Conservation (phyloP, 2,888 invertebrate genomes). For the Tillus elongatus region DNA sequence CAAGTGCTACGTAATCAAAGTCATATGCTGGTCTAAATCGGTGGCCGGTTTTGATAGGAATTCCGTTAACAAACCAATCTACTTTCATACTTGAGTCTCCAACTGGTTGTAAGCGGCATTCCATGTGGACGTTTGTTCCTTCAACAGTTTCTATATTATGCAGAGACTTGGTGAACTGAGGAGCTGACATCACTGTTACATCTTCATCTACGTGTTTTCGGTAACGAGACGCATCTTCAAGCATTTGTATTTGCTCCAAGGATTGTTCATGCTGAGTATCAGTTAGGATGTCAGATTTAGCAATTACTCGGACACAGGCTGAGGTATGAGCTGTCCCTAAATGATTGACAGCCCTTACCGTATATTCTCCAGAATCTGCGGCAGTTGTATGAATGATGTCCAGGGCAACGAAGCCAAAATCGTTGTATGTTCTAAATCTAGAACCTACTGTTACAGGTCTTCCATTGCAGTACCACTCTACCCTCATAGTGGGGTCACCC, state of each 20-base stretch:
- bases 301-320: conserved; percentile 79
- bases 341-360: conserved; percentile 85
- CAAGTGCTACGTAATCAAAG: conserved; percentile 94
- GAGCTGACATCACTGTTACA: conserved; percentile 73
- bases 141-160: conserved; percentile 87
- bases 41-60: conserved; percentile 84
- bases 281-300: conserved; percentile 71
- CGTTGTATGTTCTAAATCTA: conserved; percentile 89
- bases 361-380: conserved; percentile 93
- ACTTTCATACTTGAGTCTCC: conserved; percentile 87
- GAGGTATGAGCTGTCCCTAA: conserved; percentile 88
- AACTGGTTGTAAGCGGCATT: conserved; percentile 83
- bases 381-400: conserved; percentile 91
- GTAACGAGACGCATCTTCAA: conserved; percentile 71
- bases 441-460: conserved; percentile 80
- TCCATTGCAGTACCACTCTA: conserved; percentile 94
- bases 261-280: conserved; percentile 90
- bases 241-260: conserved; percentile 80
- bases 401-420: conserved; percentile 94
- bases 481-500: conserved; percentile 92
- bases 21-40: conserved; percentile 94
- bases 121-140: conserved; percentile 84
- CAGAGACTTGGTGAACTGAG: conserved; percentile 77
- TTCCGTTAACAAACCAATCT: conserved; percentile 94
- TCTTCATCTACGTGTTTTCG: conserved; percentile 68